Conservation (phyloP, 2,888 invertebrate genomes). For the Plutella xylostella region DNA sequence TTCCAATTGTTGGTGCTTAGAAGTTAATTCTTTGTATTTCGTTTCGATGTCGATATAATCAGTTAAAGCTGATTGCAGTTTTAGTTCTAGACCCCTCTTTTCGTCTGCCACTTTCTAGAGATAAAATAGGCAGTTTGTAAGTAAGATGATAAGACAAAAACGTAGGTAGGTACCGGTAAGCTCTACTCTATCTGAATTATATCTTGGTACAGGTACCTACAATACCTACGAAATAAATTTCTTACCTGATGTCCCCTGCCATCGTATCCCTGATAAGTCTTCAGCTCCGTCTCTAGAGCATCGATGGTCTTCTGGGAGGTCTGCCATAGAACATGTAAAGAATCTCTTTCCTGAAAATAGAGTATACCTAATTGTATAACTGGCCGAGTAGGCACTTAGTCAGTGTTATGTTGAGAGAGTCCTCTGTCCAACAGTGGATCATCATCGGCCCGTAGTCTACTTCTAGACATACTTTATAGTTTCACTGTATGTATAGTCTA, state of each 20-base stretch:
- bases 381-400: no score
- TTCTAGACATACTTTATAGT: no score
- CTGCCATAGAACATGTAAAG: conserved; percentile 74
- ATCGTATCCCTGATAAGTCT: conserved; percentile 57
- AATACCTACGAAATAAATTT: neutral
- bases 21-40: conserved; percentile 37
- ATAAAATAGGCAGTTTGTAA: no score
- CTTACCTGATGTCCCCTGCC: conserved; percentile 36
- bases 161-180: no score
- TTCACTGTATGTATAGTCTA: no score
- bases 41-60: conserved; percentile 64
- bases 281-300: conserved; percentile 75
- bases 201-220: no score
- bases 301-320: conserved; percentile 75
- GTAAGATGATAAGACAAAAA: no score
- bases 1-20: conserved; percentile 29
- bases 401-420: no score
- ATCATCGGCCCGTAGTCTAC: no score
- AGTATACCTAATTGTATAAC: conserved; percentile 8
- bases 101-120: conserved; percentile 51
- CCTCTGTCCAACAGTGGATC: no score
- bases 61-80: conserved; percentile 61
- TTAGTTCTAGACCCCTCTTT: conserved; percentile 66
- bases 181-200: no score
- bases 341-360: conserved; percentile 72